phyloP scores from a whole-genome alignment of 2,888 invertebrate species.

The Trissolcus japonicus region DNA sequence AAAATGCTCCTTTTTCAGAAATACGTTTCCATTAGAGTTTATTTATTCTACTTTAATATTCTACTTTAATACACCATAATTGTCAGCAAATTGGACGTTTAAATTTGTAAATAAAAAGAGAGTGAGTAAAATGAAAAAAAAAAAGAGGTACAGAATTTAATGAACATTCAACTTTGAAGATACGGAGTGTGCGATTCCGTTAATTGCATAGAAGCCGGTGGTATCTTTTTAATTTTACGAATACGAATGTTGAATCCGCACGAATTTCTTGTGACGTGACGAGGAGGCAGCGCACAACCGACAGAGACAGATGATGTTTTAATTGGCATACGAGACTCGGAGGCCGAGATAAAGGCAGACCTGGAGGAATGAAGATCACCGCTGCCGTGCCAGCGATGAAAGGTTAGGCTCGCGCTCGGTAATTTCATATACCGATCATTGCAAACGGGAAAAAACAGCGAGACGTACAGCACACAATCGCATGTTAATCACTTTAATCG shows the following conservation, averaged over 20 bases:
- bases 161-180: too few relatives aligned
- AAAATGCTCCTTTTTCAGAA: too few relatives aligned
- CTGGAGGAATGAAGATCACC: conserved; percentile 46
- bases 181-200: not conserved
- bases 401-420: conserved; percentile 54
- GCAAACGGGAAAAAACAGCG: conserved; percentile 43
- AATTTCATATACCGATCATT: conserved; percentile 55
- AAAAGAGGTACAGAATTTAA: too few relatives aligned
- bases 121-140: too few relatives aligned
- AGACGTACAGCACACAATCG: conserved; percentile 50
- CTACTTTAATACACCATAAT: too few relatives aligned
- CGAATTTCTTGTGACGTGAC: conserved; percentile 42
- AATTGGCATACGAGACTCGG: conserved; percentile 53
- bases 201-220: conserved; percentile 9
- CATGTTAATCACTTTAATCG: conserved; percentile 55
- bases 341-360: conserved; percentile 48
- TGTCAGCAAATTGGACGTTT: too few relatives aligned
- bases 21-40: too few relatives aligned
- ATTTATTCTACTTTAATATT: too few relatives aligned
- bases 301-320: conserved; percentile 44
- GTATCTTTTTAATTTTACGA: conserved; percentile 20
- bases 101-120: too few relatives aligned
- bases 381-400: conserved; percentile 57
- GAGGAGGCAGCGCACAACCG: conserved; percentile 15
- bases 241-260: conserved; percentile 15